phyloP scores from a whole-genome alignment of 92 coral and sea anemone species.

The Siderastrea radians region DNA sequence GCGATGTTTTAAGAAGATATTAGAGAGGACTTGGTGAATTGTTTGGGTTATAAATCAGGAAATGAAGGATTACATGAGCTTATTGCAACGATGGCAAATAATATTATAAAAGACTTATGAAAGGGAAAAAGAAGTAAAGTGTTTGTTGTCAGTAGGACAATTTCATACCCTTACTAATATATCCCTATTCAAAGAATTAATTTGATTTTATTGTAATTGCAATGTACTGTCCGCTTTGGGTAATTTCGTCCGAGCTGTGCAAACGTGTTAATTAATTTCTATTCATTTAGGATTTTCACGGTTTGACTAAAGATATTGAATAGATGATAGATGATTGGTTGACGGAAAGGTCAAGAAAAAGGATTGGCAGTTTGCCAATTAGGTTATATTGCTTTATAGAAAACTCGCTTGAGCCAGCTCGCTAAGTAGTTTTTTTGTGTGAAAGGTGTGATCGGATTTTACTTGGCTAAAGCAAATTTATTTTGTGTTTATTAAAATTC shows the following conservation, averaged over 20 bases:
- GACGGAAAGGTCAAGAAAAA: not conserved
- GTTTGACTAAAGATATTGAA: not conserved
- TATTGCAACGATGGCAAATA: not conserved
- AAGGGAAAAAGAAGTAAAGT: not conserved
- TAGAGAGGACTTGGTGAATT: not conserved
- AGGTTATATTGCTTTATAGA: not conserved
- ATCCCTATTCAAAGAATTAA: not conserved
- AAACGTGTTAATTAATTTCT: slow-evolving; percentile 17
- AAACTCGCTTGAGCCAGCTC: not conserved
- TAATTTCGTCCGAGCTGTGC: not conserved
- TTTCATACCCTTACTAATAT: not conserved
- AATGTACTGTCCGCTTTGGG: not conserved
- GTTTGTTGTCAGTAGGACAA: not conserved
- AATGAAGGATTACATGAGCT: not conserved
- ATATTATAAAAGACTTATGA: not conserved
- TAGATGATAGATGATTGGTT: not conserved
- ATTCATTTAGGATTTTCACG: not conserved
- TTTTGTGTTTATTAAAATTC: slow-evolving; percentile 2
- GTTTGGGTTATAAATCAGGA: not conserved
- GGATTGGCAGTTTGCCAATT: not conserved
- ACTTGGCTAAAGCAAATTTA: not conserved
- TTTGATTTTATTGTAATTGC: not conserved
- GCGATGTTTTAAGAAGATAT: not conserved
- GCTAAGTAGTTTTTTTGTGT: not conserved
- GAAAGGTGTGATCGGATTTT: not conserved